Conservation (phyloP, 2,888 invertebrate species). For the Belgica antarctica region DNA sequence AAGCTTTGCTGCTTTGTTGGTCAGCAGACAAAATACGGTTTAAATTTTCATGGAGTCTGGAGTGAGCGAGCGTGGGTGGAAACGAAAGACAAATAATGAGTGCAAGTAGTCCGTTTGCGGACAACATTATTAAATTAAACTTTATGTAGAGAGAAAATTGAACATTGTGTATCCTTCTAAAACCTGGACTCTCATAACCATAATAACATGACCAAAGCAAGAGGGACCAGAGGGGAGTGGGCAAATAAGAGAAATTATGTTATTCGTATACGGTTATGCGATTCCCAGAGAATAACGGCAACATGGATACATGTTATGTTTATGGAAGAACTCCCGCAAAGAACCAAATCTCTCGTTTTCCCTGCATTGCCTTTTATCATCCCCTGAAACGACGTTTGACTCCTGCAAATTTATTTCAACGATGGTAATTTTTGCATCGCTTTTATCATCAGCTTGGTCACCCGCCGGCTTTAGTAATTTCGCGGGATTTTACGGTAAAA, state of each 20-base stretch:
- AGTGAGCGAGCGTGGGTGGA: no score
- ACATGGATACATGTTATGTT: neutral
- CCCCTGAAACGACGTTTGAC: neutral
- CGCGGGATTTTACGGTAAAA: neutral
- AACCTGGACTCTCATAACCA: constrained; percentile 5
- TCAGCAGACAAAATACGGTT: neutral
- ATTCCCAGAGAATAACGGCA: neutral
- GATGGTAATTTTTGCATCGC: neutral
- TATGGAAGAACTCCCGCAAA: neutral
- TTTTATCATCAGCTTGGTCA: no score
- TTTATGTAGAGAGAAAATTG: constrained; percentile 13
- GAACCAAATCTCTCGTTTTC: no score
- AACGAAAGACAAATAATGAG: neutral
- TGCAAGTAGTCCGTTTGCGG: neutral
- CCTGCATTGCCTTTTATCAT: no score
- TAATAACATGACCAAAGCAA: constrained; percentile 16
- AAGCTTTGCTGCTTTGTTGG: neutral
- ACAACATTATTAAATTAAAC: constrained; percentile 27
- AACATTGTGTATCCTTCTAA: no score
- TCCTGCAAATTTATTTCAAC: neutral
- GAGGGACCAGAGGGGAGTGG: constrained; percentile 6
- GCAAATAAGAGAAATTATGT: neutral
- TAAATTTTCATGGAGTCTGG: neutral
- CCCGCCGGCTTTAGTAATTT: neutral
- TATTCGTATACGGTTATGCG: neutral